These are phyloP conservation scores for Rhinoraja longicauda DNA, from an alignment of 2,797 vertebrate species.

Conservation along the genomic window DNA sequence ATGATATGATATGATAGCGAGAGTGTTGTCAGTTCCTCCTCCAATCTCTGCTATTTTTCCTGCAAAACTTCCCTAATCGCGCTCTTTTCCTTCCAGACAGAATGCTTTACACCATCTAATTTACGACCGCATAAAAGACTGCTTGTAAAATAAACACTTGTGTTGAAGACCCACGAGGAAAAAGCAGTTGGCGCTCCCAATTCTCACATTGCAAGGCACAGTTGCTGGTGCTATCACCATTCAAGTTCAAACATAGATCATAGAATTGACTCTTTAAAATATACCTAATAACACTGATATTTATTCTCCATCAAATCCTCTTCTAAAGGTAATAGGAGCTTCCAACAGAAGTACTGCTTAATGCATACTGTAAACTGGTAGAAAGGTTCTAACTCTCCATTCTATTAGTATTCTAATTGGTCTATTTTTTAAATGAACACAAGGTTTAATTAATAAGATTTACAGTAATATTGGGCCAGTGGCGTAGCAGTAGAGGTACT, in stretches of 20 bases:
- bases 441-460: neutral
- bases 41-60: too few relatives aligned
- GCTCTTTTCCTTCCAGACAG: too few relatives aligned
- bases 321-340: neutral
- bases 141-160: neutral
- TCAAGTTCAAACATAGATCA: neutral
- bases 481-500: too few relatives aligned
- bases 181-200: neutral
- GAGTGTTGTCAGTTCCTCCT: too few relatives aligned
- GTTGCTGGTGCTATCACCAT: neutral
- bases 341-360: neutral
- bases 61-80: too few relatives aligned
- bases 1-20: too few relatives aligned
- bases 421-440: neutral
- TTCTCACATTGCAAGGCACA: neutral
- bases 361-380: neutral
- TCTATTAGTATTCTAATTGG: neutral
- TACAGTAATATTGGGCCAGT: neutral
- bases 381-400: neutral
- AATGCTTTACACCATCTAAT: neutral
- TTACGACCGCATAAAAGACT: neutral
- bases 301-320: neutral
- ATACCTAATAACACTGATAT: neutral
- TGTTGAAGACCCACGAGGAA: neutral
- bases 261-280: neutral